These are phyloP conservation scores for Cinclus mexicanus DNA, from an alignment of 2,113 vertebrate species.

Conservation along the genomic window DNA sequence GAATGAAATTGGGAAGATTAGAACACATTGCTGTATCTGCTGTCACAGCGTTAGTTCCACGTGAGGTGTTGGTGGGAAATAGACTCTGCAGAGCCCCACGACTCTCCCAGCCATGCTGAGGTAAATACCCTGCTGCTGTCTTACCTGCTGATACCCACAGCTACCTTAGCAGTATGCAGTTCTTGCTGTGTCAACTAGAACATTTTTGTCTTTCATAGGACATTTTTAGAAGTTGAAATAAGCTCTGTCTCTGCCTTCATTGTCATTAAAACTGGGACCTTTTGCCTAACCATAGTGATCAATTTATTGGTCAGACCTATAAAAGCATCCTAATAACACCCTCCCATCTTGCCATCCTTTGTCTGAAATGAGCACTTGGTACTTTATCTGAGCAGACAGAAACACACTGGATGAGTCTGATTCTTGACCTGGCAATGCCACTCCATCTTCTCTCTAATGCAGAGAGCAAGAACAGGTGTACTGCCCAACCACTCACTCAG, in stretches of 20 bases:
- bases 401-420: background rate
- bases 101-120: conserved; percentile 28
- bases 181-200: conserved; percentile 10
- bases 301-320: background rate
- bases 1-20: background rate
- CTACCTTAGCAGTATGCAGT: background rate
- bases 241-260: background rate
- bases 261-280: background rate
- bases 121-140: background rate
- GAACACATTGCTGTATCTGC: background rate
- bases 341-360: background rate
- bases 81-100: conserved; percentile 5
- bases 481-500: background rate
- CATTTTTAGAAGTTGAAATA: background rate
- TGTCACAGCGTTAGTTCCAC: background rate
- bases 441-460: background rate
- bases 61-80: background rate
- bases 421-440: background rate
- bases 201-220: background rate
- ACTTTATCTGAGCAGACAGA: background rate
- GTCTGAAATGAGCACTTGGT: background rate
- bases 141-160: background rate
- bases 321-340: background rate
- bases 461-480: background rate
- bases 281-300: background rate